A percentile compares a stretch with the other conserved stretches of the same genome.
These are phyloP conservation scores for Hippocampus guttulatus DNA, from an alignment of 2,113 vertebrate species.

Conservation along the genomic window DNA sequence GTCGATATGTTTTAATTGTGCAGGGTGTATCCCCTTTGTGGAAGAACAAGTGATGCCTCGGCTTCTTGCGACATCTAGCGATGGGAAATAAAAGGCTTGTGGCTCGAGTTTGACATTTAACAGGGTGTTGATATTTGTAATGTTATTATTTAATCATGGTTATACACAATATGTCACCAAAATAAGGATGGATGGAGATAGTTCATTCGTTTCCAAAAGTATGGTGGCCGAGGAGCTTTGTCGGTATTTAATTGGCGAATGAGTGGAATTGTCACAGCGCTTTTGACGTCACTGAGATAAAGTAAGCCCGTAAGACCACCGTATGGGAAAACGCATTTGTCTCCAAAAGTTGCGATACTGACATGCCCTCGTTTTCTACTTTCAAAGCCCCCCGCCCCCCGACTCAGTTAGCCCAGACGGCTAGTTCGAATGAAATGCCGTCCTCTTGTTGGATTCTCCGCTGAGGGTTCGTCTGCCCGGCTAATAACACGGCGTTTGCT, in stretches of 20 bases:
- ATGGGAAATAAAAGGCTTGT: background rate
- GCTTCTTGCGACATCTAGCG: constrained; percentile 46
- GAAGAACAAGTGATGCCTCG: background rate
- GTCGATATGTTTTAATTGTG: background rate
- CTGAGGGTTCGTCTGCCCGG: constrained; percentile 26
- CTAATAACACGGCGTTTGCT: constrained; percentile 30
- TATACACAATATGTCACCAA: background rate
- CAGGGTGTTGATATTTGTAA: background rate
- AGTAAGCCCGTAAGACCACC: background rate
- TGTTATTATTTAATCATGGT: background rate
- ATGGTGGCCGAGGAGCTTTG: background rate
- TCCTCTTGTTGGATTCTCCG: constrained; percentile 33
- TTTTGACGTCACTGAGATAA: background rate
- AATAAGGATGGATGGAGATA: background rate
- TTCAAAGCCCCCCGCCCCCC: background rate
- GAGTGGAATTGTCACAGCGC: background rate
- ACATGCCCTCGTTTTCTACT: constrained; percentile 25
- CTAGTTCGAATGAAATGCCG: constrained; percentile 39
- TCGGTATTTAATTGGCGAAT: background rate
- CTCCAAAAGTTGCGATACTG: constrained; percentile 3
- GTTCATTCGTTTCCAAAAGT: background rate
- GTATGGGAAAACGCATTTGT: background rate
- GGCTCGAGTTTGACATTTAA: background rate
- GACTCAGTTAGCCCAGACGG: constrained; percentile 4
- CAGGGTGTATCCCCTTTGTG: background rate